Conservation (phyloP, 2,888 invertebrate species). For the Monoplex corrugatus region DNA sequence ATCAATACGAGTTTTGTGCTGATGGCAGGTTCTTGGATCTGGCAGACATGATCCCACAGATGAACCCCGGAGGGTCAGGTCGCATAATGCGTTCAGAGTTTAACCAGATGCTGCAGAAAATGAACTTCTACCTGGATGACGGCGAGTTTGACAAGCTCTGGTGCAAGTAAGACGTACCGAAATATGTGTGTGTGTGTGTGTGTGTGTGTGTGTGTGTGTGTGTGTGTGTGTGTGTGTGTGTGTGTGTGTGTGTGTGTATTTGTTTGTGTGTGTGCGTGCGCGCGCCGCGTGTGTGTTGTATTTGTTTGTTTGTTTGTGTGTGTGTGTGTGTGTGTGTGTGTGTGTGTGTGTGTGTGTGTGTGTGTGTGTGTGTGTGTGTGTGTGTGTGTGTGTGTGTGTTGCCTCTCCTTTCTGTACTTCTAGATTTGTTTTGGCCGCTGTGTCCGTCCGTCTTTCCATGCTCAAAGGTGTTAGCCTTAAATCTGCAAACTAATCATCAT, state of each 20-base stretch:
- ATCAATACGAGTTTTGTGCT: too few species aligned
- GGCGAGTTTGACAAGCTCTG: conserved; percentile 81
- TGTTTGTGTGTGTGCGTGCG: neutral
- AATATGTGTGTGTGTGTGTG: neutral
- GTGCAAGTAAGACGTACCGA: conserved; percentile 72
- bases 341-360: neutral
- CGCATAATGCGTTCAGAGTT: conserved; percentile 79
- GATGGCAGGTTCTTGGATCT: conserved; percentile 75
- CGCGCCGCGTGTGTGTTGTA: neutral
- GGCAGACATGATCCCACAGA: conserved; percentile 78
- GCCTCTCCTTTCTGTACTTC: too few species aligned
- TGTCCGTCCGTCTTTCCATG: too few species aligned
- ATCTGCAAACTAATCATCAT: too few species aligned
- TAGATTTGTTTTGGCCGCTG: too few species aligned
- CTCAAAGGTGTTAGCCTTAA: too few species aligned
- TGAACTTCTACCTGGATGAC: conserved; percentile 79
- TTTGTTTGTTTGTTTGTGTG: neutral
- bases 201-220: neutral
- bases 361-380: neutral
- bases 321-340: neutral
- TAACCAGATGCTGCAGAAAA: conserved; percentile 75
- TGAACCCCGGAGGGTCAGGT: conserved; percentile 77
- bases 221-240: neutral
- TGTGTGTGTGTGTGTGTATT: neutral
- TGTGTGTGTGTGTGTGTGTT: neutral